Evolutionary conservation across 2,888 invertebrate genomes (phyloP).

Genomic region (Ephialtes manifestator): DNA sequence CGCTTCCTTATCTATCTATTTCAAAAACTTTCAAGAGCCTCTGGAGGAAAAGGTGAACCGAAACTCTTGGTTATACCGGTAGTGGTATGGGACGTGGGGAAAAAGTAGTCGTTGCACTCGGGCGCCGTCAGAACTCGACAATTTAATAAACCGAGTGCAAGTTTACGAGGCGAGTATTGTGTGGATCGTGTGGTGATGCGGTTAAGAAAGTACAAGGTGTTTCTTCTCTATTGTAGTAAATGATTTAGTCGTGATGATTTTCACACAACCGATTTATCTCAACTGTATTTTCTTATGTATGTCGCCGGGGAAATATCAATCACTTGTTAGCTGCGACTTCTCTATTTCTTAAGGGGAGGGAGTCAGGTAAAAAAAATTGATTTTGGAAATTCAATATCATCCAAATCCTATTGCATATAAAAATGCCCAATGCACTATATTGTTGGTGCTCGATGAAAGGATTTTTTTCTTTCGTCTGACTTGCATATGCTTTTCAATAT

Average conservation of each 20-base stretch:
- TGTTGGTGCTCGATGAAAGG: too few species aligned
- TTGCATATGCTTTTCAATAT: too few species aligned
- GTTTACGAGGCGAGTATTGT: not conserved
- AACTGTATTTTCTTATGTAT: not conserved
- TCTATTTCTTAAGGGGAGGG: too few species aligned
- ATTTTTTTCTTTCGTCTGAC: too few species aligned
- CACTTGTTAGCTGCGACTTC: not conserved
- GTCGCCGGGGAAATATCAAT: not conserved
- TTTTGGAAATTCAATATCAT: too few species aligned
- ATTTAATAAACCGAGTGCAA: conserved; percentile 38
- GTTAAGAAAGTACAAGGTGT: not conserved
- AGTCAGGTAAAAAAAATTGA: too few species aligned
- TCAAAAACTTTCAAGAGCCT: not conserved
- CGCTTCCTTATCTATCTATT: not conserved
- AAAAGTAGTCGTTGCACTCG: too few species aligned
- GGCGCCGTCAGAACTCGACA: not conserved
- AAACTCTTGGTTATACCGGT: not conserved
- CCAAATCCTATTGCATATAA: too few species aligned
- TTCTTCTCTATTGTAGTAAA: not conserved
- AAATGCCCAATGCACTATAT: too few species aligned
- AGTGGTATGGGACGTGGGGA: too few species aligned
- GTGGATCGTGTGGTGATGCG: not conserved
- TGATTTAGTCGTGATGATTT: not conserved
- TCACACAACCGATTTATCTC: not conserved
- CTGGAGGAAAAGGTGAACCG: too few species aligned